Conservation (phyloP, 2,888 invertebrate species). For the Eristalinus aeneus region DNA sequence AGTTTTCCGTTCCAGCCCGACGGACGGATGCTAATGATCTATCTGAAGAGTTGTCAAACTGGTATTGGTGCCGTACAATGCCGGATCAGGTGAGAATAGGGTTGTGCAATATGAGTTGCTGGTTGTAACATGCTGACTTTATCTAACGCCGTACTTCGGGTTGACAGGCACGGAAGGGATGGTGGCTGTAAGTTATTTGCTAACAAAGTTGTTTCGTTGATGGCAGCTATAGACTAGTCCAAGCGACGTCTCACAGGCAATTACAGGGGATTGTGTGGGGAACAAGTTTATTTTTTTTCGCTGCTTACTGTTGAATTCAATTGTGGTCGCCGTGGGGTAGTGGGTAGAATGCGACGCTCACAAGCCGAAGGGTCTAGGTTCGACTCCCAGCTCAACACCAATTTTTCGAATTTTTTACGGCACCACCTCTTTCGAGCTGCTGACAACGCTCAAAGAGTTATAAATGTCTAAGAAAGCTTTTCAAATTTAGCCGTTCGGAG, state of each 20-base stretch:
- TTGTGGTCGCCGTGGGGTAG: too few species aligned
- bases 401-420: too few species aligned
- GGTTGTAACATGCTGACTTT: background rate
- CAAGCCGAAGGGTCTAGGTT: too few species aligned
- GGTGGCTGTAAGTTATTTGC: background rate
- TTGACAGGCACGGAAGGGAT: background rate
- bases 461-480: too few species aligned
- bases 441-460: too few species aligned
- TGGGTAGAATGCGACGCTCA: too few species aligned
- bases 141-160: background rate
- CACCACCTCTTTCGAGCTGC: too few species aligned
- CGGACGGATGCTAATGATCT: conserved; percentile 1
- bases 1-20: background rate
- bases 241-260: background rate
- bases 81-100: background rate
- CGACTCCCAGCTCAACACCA: too few species aligned
- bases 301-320: too few species aligned
- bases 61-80: conserved; percentile 2
- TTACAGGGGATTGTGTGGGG: background rate
- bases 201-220: background rate
- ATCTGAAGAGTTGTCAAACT: conserved; percentile 23
- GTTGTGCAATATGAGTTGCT: background rate
- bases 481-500: too few species aligned
- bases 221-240: background rate
- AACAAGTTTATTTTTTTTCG: too few species aligned